A percentile compares a stretch with the other conserved stretches of the same genome.
These are phyloP conservation scores for Acipenser transmontanus DNA, from an alignment of 2,797 vertebrate genomes.

Conservation along the genomic window DNA sequence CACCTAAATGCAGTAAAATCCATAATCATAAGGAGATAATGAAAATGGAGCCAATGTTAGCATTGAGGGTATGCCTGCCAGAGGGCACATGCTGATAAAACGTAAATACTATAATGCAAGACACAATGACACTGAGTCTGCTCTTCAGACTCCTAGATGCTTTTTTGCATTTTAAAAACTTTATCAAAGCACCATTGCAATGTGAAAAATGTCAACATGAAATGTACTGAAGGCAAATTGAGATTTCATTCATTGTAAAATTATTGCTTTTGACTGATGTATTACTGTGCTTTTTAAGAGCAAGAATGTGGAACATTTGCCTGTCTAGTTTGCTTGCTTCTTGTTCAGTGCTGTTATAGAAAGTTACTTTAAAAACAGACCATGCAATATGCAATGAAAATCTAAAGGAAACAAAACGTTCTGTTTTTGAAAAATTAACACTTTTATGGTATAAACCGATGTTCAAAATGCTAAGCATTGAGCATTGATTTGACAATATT, in stretches of 20 bases:
- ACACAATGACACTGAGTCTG: slow-evolving; percentile 86
- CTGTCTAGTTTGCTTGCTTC: slow-evolving; percentile 73
- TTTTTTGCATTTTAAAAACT: slow-evolving; percentile 98
- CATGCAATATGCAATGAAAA: neutral
- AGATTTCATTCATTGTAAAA: slow-evolving; percentile 99
- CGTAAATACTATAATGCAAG: slow-evolving; percentile 94
- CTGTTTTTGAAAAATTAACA: neutral
- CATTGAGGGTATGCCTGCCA: slow-evolving; percentile 81
- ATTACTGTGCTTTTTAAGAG: slow-evolving; percentile 98
- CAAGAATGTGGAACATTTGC: slow-evolving; percentile 83
- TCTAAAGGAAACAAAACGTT: neutral
- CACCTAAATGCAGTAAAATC: slow-evolving; percentile 99
- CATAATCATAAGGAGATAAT: slow-evolving; percentile 99
- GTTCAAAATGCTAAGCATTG: neutral
- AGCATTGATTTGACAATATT: neutral
- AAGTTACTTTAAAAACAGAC: neutral
- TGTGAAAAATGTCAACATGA: slow-evolving; percentile 99
- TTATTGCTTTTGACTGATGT: slow-evolving; percentile 99
- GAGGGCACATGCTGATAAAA: slow-evolving; percentile 83
- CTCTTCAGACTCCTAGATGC: slow-evolving; percentile 92
- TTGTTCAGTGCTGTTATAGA: neutral
- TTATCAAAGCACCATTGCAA: slow-evolving; percentile 98
- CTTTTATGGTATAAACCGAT: neutral
- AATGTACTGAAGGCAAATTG: slow-evolving; percentile 99
- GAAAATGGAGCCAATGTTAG: slow-evolving; percentile 94